These are phyloP conservation scores for Drosophila greeni DNA, from an alignment of 2,888 invertebrate species.

Conservation along the genomic window DNA sequence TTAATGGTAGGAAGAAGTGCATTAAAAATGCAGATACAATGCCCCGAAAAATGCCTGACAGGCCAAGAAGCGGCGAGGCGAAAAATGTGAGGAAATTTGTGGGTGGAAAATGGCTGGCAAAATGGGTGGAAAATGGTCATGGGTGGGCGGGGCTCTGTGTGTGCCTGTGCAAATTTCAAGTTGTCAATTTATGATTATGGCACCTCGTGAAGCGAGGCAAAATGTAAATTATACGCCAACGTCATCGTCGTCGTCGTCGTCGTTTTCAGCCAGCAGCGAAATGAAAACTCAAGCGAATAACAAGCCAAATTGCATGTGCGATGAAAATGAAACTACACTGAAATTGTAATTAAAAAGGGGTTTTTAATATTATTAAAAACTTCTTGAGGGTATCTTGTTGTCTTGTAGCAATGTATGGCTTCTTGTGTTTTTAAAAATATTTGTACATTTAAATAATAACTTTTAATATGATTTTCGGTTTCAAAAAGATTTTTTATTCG, in stretches of 20 bases:
- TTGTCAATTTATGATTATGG: slow-evolving; percentile 75
- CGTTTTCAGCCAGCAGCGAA: slow-evolving; percentile 40
- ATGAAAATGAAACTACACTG: slow-evolving; percentile 11
- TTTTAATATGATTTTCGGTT: too few relatives aligned
- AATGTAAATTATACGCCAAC: slow-evolving; percentile 70
- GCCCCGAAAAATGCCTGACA: slow-evolving; percentile 37
- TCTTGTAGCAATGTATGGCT: too few relatives aligned
- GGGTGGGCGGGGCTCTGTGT: slow-evolving; percentile 12
- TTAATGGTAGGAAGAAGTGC: slow-evolving; percentile 60
- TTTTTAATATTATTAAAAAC: background rate
- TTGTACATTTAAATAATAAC: too few relatives aligned
- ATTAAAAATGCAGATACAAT: slow-evolving; percentile 71
- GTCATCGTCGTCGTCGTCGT: slow-evolving; percentile 27
- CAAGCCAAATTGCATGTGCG: slow-evolving; percentile 59
- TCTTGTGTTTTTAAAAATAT: background rate
- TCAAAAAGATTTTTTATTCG: too few relatives aligned
- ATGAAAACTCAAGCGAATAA: slow-evolving; percentile 68
- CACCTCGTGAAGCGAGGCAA: slow-evolving; percentile 71
- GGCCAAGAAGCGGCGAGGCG: slow-evolving; percentile 8
- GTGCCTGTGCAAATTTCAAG: slow-evolving; percentile 68
- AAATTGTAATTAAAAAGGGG: background rate
- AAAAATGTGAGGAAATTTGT: slow-evolving; percentile 12
- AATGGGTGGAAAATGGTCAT: slow-evolving; percentile 14
- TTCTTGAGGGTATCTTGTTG: background rate
- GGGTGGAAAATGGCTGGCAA: slow-evolving; percentile 1